phyloP scores from a whole-genome alignment of 2,113 vertebrate species.

The Pteronura brasiliensis region DNA sequence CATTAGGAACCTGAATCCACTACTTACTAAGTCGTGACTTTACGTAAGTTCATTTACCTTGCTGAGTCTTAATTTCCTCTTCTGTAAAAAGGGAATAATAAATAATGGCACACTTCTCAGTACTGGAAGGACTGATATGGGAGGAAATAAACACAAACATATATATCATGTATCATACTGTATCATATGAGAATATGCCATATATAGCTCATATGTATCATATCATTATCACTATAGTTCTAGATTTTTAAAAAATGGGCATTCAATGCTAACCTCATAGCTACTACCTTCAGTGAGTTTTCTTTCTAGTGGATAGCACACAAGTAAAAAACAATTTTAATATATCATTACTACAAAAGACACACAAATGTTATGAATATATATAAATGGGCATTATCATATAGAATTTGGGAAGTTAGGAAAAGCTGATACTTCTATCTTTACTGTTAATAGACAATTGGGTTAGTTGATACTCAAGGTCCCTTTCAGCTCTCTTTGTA shows the following conservation, averaged over 20 bases:
- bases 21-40: neutral
- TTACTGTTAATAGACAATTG: neutral
- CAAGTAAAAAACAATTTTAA: neutral
- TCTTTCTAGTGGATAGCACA: neutral
- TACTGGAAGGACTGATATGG: neutral
- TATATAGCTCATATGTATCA: neutral
- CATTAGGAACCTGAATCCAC: neutral
- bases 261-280: neutral
- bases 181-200: neutral
- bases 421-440: neutral
- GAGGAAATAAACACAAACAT: neutral
- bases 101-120: neutral
- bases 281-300: neutral
- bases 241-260: neutral
- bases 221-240: neutral
- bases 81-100: neutral
- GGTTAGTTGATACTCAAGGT: neutral
- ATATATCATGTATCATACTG: neutral
- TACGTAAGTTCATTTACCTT: neutral
- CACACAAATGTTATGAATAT: neutral
- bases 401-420: neutral
- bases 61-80: neutral
- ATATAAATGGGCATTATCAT: neutral
- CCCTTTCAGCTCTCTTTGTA: neutral
- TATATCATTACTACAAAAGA: neutral